A percentile compares a stretch with the other conserved stretches of the same genome.
These are phyloP conservation scores for Enteromius thamalakanensis DNA, from an alignment of 2,797 vertebrate genomes.

Conservation along the genomic window DNA sequence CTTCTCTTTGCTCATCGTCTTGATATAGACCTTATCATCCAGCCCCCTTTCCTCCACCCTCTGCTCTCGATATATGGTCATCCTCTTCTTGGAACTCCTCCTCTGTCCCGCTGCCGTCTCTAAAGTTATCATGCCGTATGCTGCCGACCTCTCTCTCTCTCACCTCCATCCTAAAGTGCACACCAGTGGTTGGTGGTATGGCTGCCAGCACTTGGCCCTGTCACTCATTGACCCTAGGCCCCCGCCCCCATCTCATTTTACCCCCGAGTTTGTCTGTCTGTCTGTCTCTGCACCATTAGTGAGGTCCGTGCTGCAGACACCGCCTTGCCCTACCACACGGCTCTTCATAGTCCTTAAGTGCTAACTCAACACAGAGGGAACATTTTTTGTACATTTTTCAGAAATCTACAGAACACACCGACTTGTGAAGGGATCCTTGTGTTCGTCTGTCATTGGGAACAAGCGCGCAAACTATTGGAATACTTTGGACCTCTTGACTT, in stretches of 20 bases:
- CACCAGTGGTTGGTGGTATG: constrained; percentile 68
- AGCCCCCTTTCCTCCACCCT: constrained; percentile 48
- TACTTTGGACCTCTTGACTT: constrained; percentile 65
- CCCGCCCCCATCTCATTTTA: constrained; percentile 75
- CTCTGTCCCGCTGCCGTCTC: constrained; percentile 52
- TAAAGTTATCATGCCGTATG: constrained; percentile 71
- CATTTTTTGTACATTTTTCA: constrained; percentile 53
- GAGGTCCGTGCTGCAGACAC: constrained; percentile 71
- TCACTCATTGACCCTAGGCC: constrained; percentile 74
- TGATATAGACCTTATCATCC: constrained; percentile 54
- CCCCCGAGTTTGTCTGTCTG: constrained; percentile 78
- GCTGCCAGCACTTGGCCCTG: constrained; percentile 78
- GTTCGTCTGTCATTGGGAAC: constrained; percentile 62
- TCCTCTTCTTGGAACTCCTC: constrained; percentile 50
- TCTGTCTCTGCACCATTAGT: constrained; percentile 76
- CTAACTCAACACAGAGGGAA: constrained; percentile 60
- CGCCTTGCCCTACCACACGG: constrained; percentile 69
- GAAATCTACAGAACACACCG: constrained; percentile 57
- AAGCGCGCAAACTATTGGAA: constrained; percentile 72
- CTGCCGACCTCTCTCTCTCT: constrained; percentile 50
- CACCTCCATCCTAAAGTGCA: constrained; percentile 65
- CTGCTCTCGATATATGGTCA: constrained; percentile 63
- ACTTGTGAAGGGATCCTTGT: constrained; percentile 66
- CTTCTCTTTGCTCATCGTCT: constrained; percentile 48
- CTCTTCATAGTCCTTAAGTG: constrained; percentile 67